Base-by-base conservation (phyloP, 1,140 invertebrate genomes). In the Chironomus tepperi region DNA sequence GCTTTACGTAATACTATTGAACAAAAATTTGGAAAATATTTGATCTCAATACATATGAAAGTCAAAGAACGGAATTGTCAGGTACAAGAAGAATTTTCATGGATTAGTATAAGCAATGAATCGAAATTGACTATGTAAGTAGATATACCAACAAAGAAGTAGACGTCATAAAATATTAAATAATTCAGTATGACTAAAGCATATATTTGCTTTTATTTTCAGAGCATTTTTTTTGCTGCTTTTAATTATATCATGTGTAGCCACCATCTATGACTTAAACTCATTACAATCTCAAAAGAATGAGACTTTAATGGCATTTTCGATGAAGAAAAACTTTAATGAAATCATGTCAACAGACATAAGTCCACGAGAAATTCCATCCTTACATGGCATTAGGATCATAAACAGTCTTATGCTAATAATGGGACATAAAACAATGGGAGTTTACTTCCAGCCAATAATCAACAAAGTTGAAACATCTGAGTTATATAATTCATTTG, bases 361-460 rank as follows among this genome's bases (percentile, higher is more conserved):
- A 7, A 18, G 18, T 19, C 3, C n/a, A 9, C 84, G 84, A 15
- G 88, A 89, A 75, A 88, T 90, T 21, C 79, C 83, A 21, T 82
- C 84, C 0, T 82, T 89, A 3, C 88, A 90, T 79, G 88, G 88
- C 5, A 84, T 89, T 8, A 81, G 89, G 67, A 85, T 86, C n/a
- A 76, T 89, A 0, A 89, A 89, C 76, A 88, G 87, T 12, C 57
- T 85, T 2, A 84, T 88, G 83, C 78, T 88, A 24, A 80, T 90
- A 9, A 75, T 89, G 19, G 85, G 86, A 0, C 89, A 90, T 79
- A 89, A 90, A 76, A 87, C 86, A 9, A 87, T 90, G 86, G 87
- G 88, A 3, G 77, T 88, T 16, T 88, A 89, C 75, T 90, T 87
- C 75, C 86, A 86, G 77, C 87, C 88, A 7, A 89, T 87, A 76